A percentile compares a stretch with the other conserved stretches of the same genome.
Evolutionary conservation across 1,140 invertebrate genomes (phyloP).

Genomic region (Drosophila albomicans): DNA sequence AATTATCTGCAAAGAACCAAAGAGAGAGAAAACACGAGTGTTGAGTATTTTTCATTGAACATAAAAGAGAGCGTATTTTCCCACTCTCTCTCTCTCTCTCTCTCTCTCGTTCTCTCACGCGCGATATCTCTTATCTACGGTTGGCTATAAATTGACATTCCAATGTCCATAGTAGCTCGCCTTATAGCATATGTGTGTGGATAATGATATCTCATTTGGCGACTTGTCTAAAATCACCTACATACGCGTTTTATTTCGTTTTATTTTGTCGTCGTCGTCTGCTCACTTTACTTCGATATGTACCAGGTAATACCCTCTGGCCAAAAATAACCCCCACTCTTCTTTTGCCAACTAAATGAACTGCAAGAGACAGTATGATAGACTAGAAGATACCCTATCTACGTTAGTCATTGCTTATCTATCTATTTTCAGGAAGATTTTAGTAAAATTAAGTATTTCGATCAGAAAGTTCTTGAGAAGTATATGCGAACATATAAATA

Average conservation of each 20-base stretch:
- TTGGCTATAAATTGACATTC: conserved; percentile 33
- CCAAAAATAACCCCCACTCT: background rate
- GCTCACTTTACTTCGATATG: background rate
- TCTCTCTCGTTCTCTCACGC: background rate
- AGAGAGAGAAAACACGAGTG: conserved; percentile 16
- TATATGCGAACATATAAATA: too few species aligned
- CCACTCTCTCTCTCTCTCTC: background rate
- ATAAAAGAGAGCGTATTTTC: conserved; percentile 39
- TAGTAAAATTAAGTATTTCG: too few species aligned
- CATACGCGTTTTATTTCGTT: background rate
- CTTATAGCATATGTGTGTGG: conserved; percentile 26
- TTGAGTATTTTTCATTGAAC: conserved; percentile 7
- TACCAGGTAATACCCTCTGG: conserved; percentile 7
- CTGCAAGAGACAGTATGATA: background rate
- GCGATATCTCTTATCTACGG: conserved; percentile 36
- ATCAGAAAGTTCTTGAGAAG: too few species aligned
- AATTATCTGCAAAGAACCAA: conserved; percentile 53
- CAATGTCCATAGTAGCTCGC: conserved; percentile 8
- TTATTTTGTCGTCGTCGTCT: background rate
- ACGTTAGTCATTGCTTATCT: too few species aligned
- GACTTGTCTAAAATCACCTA: conserved; percentile 38
- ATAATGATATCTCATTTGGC: conserved; percentile 46
- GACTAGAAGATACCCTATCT: background rate
- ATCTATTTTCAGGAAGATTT: too few species aligned
- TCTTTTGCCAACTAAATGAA: background rate